Base-by-base conservation (phyloP, 2,113 vertebrate species). In the Megalops atlanticus region DNA sequence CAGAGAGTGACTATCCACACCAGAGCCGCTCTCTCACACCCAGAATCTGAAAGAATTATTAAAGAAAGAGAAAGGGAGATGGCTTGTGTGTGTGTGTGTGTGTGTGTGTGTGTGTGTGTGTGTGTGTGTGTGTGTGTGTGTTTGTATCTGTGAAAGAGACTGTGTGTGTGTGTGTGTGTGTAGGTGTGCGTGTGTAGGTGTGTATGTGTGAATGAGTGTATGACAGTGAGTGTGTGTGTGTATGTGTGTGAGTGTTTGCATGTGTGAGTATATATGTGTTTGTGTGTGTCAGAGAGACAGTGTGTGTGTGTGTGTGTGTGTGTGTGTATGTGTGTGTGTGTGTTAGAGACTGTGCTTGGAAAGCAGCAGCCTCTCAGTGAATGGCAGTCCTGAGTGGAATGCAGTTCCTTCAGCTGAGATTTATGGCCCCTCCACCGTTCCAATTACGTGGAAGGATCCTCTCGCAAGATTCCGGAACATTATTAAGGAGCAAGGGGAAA, bases 371-470 rank as follows among this genome's bases (percentile, higher is more conserved):
- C 64, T 33, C 77, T 79, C 78, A 76, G 71, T 69, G 82, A 58
- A 40, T 76, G 80, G 79, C 33, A 73, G 73, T 82, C 83, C 72
- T 31, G 80, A 39, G 49, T 35, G 52, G 83, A 83, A 84, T 68
- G 40, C 69, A 27, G 78, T 64, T 82, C 84, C 77, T 81, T 84
- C 81, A 82, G 72, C 83, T 39, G 82, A 84, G 85, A 87, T 87
- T 87, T 88, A 88, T 85, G 68, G 77, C 83, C 82, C 71, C 70
- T 87, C 81, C 78, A 82, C 81, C 81, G 74, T 80, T 74, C 79
- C 86, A 85, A 88, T 88, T 87, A 88, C 68, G 76, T 79, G 81
- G 82, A 84, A 73, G 80, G 81, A 87, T 87, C 81, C 83, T 84
- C 81, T 85, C 76, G 74, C 76, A 68, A 80, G 78, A 83, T 84